phyloP scores from a whole-genome alignment of 37 sponge, comb jelly and placozoan genomes.

The Tethya wilhelma region DNA sequence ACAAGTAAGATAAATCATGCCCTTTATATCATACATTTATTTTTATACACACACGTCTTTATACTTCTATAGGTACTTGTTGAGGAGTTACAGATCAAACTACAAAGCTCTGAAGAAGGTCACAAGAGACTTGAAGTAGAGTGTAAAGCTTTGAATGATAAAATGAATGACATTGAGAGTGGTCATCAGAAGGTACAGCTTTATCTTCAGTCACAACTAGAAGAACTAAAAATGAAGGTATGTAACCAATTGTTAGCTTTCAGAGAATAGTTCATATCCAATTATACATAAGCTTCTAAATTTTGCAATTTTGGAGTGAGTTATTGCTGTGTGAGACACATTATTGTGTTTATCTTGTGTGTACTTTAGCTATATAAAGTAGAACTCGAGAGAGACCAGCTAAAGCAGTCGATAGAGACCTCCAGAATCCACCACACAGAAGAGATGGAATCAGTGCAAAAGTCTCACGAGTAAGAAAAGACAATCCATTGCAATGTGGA shows the following conservation, averaged over 20 bases:
- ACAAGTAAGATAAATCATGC: background rate
- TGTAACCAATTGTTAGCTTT: no score
- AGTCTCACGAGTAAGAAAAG: conserved; percentile 37
- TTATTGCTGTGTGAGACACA: background rate
- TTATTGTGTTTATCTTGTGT: background rate
- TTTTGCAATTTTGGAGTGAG: background rate
- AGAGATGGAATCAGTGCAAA: conserved; percentile 60
- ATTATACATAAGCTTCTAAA: background rate
- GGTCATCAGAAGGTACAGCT: background rate
- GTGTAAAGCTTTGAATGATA: background rate
- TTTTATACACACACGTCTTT: no score
- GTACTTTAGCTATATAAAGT: conserved; percentile 49
- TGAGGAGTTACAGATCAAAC: conserved; percentile 8
- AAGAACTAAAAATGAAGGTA: conserved; percentile 49
- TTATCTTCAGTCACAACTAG: conserved; percentile 9
- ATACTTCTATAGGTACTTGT: conserved; percentile 7
- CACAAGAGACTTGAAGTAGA: conserved; percentile 5
- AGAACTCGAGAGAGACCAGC: conserved; percentile 59
- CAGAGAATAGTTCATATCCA: background rate
- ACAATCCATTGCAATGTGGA: background rate
- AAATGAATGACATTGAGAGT: conserved; percentile 3
- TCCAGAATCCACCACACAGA: conserved; percentile 30
- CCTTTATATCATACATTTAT: no score
- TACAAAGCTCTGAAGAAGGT: conserved; percentile 7
- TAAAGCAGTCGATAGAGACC: conserved; percentile 35